Percentiles rank a stretch among this genome's conserved stretches.
Conservation (phyloP, 2,797 vertebrate genomes). For the Pristis pectinata region DNA sequence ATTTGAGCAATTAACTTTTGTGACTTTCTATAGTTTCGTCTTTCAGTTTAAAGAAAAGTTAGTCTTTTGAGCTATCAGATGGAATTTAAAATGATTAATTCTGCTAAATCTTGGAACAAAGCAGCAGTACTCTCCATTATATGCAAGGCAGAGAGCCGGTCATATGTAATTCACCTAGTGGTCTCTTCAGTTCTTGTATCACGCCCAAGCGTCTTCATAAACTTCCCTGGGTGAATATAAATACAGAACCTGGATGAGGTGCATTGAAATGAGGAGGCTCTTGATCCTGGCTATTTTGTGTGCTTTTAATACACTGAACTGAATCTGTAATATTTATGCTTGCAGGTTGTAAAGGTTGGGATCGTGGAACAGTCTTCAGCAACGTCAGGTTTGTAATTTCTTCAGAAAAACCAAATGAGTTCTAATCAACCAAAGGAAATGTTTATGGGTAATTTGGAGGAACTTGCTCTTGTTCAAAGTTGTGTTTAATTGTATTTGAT, state of each 20-base stretch:
- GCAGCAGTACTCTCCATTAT: not conserved
- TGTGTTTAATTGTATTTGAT: not conserved
- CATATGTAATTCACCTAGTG: not conserved
- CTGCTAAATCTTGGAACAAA: not conserved
- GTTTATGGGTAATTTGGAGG: not conserved
- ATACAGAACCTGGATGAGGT: not conserved
- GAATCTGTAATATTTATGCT: not conserved
- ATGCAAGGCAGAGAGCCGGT: not conserved
- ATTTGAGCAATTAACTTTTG: not conserved
- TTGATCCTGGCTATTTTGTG: not conserved
- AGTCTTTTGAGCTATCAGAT: not conserved
- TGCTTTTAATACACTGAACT: slow-evolving; percentile 6
- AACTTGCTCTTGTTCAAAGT: not conserved
- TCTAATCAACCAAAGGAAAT: not conserved
- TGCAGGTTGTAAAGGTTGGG: slow-evolving; percentile 91
- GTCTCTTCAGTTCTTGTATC: not conserved
- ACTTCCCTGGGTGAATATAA: not conserved
- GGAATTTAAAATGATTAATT: not conserved
- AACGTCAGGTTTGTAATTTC: slow-evolving; percentile 69
- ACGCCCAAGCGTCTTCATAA: not conserved
- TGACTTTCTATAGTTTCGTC: not conserved
- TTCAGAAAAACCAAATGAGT: not conserved
- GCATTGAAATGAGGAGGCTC: not conserved
- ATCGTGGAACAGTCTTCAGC: slow-evolving; percentile 87
- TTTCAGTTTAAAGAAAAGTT: not conserved